phyloP scores from a whole-genome alignment of 2,113 vertebrate genomes.

The Embiotoca jacksoni region DNA sequence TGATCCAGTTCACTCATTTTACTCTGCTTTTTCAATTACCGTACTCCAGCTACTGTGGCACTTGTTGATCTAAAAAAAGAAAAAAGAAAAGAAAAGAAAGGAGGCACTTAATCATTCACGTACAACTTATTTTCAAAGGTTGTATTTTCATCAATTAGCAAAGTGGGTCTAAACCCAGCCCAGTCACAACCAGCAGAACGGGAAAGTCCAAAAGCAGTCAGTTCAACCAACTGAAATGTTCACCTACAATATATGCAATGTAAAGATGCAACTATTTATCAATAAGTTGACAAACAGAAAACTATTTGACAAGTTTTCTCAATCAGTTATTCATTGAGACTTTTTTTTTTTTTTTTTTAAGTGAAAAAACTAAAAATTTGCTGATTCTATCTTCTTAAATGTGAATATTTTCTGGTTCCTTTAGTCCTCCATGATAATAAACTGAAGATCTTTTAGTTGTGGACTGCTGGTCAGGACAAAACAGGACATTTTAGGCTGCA shows the following conservation, averaged over 20 bases:
- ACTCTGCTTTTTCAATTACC: constrained; percentile 87
- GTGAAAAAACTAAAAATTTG: no score
- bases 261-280: neutral
- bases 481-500: no score
- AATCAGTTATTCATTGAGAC: no score
- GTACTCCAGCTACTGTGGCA: constrained; percentile 88
- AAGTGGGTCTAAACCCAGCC: neutral
- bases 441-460: no score
- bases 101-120: neutral
- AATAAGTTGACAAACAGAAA: no score
- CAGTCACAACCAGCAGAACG: neutral
- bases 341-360: no score
- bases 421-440: no score
- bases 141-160: neutral
- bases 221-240: neutral
- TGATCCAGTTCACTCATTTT: constrained; percentile 99
- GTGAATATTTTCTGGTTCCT: no score
- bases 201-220: neutral
- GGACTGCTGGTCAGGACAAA: no score
- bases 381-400: no score
- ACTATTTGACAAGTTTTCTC: no score
- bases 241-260: neutral
- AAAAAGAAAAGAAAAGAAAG: constrained; percentile 29
- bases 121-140: neutral
- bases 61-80: constrained; percentile 85